Percentiles rank a stretch among this genome's conserved stretches.
phyloP scores from a whole-genome alignment of 2,797 vertebrate genomes.

The Sebastes minor region DNA sequence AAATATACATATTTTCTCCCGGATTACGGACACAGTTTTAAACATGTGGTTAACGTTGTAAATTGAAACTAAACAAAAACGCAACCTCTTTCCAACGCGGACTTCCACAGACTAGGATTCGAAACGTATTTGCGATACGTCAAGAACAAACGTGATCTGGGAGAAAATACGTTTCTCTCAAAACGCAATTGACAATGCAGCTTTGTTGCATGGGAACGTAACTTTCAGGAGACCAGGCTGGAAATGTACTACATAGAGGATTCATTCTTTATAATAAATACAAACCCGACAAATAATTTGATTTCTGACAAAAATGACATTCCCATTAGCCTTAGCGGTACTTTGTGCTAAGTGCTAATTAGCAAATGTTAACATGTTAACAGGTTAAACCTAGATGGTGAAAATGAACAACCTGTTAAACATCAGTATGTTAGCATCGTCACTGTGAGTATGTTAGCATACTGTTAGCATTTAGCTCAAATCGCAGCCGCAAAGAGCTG shows the following conservation, averaged over 20 bases:
- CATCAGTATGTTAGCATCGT: not conserved
- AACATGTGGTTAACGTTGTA: no score
- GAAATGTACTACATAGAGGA: not conserved
- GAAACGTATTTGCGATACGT: not conserved
- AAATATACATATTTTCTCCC: no score
- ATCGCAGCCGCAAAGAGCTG: not conserved
- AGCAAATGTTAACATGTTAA: not conserved
- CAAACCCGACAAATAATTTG: not conserved
- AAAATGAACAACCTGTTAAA: not conserved
- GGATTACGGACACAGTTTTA: no score
- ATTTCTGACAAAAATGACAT: not conserved
- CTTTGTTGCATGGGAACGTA: rapidly evolving
- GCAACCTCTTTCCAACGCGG: not conserved
- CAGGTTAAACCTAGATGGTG: not conserved
- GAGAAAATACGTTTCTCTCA: not conserved
- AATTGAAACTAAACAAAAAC: no score
- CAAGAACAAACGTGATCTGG: no score
- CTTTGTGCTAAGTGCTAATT: not conserved
- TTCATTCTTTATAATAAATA: not conserved
- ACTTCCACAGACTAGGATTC: not conserved
- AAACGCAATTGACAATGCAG: not conserved
- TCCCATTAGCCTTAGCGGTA: not conserved
- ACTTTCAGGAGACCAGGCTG: not conserved
- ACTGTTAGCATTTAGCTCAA: not conserved
- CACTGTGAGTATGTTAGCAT: not conserved